Evolutionary conservation across 2,113 vertebrate genomes (phyloP).

Genomic region (Erpornis zantholeuca): DNA sequence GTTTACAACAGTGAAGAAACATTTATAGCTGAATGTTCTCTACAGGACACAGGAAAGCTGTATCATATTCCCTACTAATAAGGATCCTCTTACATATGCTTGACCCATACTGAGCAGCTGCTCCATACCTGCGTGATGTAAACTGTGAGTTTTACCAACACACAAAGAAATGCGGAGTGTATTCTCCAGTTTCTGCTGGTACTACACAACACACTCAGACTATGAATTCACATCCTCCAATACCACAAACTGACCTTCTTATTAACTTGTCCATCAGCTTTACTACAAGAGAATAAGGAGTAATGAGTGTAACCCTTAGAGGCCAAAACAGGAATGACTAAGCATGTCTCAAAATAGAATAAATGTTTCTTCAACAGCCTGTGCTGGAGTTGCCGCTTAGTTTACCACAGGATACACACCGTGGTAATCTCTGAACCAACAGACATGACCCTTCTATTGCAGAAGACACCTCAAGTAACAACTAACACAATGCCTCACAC

Average conservation of each 20-base stretch:
- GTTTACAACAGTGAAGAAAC: background rate
- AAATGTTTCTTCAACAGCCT: background rate
- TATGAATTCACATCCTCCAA: background rate
- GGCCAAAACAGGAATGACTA: constrained; percentile 2
- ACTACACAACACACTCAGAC: background rate
- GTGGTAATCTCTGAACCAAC: background rate
- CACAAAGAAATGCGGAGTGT: rapidly evolving
- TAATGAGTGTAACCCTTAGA: background rate
- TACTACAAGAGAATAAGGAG: background rate
- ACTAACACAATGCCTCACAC: rapidly evolving
- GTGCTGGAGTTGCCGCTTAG: background rate
- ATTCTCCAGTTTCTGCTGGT: background rate
- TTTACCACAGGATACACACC: background rate
- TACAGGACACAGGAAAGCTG: background rate
- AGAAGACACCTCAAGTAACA: background rate
- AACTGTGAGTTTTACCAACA: background rate
- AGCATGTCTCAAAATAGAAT: constrained; percentile 30
- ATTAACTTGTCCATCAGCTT: background rate
- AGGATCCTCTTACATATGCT: constrained; percentile 3
- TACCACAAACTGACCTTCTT: background rate
- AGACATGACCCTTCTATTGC: background rate
- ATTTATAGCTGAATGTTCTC: background rate
- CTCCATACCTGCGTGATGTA: background rate
- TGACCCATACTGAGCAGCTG: background rate
- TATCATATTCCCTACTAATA: background rate